These are phyloP conservation scores for Acipenser oxyrinchus DNA, from an alignment of 2,797 vertebrate species.

Conservation along the genomic window DNA sequence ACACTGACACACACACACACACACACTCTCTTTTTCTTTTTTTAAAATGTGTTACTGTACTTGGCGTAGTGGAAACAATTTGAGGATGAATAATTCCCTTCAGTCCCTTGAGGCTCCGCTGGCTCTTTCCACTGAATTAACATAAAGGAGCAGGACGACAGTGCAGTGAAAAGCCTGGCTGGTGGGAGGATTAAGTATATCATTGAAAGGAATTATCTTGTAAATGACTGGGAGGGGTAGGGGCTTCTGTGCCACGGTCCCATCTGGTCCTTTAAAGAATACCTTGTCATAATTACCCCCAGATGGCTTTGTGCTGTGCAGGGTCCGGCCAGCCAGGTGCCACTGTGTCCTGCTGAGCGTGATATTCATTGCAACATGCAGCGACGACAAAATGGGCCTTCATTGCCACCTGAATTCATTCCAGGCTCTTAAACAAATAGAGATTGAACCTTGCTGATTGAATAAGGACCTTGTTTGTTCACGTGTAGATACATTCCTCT, in stretches of 20 bases:
- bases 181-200: conserved; percentile 98
- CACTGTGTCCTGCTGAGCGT: conserved; percentile 82
- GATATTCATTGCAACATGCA: conserved; percentile 76
- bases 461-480: conserved; percentile 44
- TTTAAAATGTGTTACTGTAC: conserved; percentile 80
- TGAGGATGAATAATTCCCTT: conserved; percentile 89
- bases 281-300: conserved; percentile 98
- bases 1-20: not conserved
- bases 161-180: conserved; percentile 89
- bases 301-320: conserved; percentile 88
- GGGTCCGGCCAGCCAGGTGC: conserved; percentile 91
- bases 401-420: conserved; percentile 79
- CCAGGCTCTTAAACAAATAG: conserved; percentile 71
- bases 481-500: conserved; percentile 18
- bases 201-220: conserved; percentile 98
- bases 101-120: conserved; percentile 69
- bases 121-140: conserved; percentile 74
- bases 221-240: conserved; percentile 87
- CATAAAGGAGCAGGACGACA: conserved; percentile 94
- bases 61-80: conserved; percentile 85
- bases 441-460: conserved; percentile 55
- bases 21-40: conserved; percentile 24
- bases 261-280: conserved; percentile 99
- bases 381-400: conserved; percentile 71
- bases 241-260: conserved; percentile 75